phyloP scores from a whole-genome alignment of 2,113 vertebrate genomes.

The Perca flavescens region DNA sequence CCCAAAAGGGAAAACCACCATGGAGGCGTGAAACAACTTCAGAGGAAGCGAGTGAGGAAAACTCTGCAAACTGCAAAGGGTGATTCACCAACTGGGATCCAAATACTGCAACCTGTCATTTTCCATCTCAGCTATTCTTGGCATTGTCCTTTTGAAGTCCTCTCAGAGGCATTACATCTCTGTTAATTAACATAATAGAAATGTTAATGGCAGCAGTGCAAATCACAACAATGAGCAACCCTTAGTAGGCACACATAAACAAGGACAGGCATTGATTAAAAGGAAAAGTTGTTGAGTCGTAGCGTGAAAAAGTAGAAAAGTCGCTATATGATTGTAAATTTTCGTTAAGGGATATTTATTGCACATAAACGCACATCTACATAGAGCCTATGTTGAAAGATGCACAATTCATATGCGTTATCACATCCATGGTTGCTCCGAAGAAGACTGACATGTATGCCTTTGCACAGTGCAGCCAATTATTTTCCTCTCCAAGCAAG shows the following conservation, averaged over 20 bases:
- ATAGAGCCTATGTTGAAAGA: conserved; percentile 30
- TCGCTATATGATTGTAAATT: conserved; percentile 1
- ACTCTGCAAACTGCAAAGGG: conserved; percentile 3
- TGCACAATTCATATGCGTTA: conserved; percentile 45
- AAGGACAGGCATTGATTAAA: conserved; percentile 42
- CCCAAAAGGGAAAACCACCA: conserved; percentile 31
- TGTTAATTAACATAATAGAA: conserved; percentile 69
- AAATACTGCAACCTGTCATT: conserved; percentile 69
- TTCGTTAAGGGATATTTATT: conserved; percentile 39
- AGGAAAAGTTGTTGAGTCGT: conserved; percentile 13
- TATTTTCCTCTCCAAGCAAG: conserved; percentile 71
- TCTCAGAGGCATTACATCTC: conserved; percentile 56
- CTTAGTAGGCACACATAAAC: conserved; percentile 41
- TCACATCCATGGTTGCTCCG: conserved; percentile 52
- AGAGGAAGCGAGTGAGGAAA: conserved; percentile 37
- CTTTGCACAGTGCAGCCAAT: conserved; percentile 77
- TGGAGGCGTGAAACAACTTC: conserved; percentile 39
- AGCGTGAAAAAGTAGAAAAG: not conserved
- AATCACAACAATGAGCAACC: conserved; percentile 22
- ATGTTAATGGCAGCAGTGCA: conserved; percentile 48
- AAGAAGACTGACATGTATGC: conserved; percentile 67
- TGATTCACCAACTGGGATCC: conserved; percentile 58
- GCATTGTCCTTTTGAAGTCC: conserved; percentile 67
- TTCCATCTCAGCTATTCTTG: conserved; percentile 41
- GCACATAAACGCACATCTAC: conserved; percentile 18